Percentiles rank a stretch among this genome's conserved stretches.
Conservation (phyloP, 2,888 invertebrate genomes). For the Aporophyla nigra region DNA sequence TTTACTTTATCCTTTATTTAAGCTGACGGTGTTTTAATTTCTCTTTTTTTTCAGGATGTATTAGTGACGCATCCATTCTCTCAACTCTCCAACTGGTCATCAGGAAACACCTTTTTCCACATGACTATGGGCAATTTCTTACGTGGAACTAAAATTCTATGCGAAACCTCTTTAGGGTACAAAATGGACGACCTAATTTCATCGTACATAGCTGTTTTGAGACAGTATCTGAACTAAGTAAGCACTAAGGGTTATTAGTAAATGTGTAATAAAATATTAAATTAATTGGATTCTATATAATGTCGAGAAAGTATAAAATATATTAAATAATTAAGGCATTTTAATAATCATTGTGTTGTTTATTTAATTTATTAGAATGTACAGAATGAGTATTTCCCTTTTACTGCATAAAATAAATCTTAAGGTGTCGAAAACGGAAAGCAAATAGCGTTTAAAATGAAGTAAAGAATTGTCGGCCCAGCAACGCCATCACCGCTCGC, state of each 20-base stretch:
- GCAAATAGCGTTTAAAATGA: neutral
- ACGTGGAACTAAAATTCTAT: conserved; percentile 96
- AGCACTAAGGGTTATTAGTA: neutral
- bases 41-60: conserved; percentile 92
- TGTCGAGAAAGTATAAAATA: conserved; percentile 14
- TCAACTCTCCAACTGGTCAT: conserved; percentile 98
- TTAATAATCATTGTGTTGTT: neutral
- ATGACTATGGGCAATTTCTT: conserved; percentile 98
- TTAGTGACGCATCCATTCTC: conserved; percentile 96
- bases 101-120: conserved; percentile 98
- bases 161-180: conserved; percentile 98
- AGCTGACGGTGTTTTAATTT: neutral
- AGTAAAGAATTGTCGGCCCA: neutral
- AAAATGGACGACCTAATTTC: conserved; percentile 99
- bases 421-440: neutral
- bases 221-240: conserved; percentile 81
- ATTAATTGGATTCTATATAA: neutral
- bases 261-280: neutral
- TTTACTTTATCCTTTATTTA: neutral
- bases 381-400: neutral
- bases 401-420: neutral
- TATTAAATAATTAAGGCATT: conserved; percentile 16
- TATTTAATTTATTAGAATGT: neutral
- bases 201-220: conserved; percentile 94
- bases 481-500: neutral